Base-by-base conservation (phyloP, 2,888 invertebrate genomes). In the Sarcophaga rosellei region DNA sequence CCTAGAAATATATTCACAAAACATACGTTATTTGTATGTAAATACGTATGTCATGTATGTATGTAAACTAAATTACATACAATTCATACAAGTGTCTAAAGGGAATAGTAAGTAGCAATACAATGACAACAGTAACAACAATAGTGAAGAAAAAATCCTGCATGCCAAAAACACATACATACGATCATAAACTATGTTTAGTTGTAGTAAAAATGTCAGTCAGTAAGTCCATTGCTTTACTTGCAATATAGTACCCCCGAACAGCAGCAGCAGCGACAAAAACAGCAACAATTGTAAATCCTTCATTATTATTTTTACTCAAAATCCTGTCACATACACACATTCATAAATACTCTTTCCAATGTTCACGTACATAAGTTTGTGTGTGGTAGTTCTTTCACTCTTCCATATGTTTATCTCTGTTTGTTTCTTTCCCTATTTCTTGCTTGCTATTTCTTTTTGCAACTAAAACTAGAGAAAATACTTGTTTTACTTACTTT, bases 171-270 rank as follows among this genome's bases (percentile, higher is more conserved):
- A 69, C 6, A 53, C 44, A 25, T 65, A 80, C 63, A 65, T n/a
- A n/a, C 70, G 47, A 15, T 44, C 76, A 79, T 80, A 86, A 86
- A 86, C 80, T 77, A 80, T 68, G 35, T 35, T 35, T 61, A 25
- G 69, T 70, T 83, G 69, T 75, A 62, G 81, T 78, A 69, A 69
- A 86, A 83, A 86, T 83, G 81, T 86, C 83, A 86, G 86, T 86
- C 86, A 86, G 83, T 86, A 86, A 86, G 86, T 69, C 86, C 66
- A 83, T 70, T 72, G 63, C 77, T 80, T 21, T 77, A 77, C 69
- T 70, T 76, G 35, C 35, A 35, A 35, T 8, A 35, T 8, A 8
- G 35, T 35, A 35, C 1, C 35, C 35, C 25, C n/a, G n/a, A 25
- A 4, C 25, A 8, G 35, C 35, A 35, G 8, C 35, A 35, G 35